These are phyloP conservation scores for Torymus tubicola DNA, from an alignment of 2,888 invertebrate species.

Conservation along the genomic window DNA sequence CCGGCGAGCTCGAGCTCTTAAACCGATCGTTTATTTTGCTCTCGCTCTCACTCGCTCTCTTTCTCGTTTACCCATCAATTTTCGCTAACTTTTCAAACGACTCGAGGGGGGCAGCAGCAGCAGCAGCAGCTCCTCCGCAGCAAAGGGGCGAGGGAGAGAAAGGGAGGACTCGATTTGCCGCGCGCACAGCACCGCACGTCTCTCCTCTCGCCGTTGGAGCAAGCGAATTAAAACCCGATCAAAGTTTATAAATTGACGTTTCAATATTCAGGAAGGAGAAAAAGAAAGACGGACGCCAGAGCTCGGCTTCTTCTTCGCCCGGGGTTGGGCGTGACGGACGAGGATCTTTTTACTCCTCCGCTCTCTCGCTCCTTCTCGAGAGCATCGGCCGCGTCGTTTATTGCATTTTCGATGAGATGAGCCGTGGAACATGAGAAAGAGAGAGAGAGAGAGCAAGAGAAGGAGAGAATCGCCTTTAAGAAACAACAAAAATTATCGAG, in stretches of 20 bases:
- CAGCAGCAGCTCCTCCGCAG: constrained; percentile 1
- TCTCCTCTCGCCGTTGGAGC: constrained; percentile 36
- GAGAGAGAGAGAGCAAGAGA: constrained; percentile 16
- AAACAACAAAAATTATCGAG: constrained; percentile 57
- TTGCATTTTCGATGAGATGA: constrained; percentile 62
- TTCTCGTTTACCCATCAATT: constrained; percentile 62
- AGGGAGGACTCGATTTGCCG: constrained; percentile 50
- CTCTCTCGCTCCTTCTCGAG: constrained; percentile 11
- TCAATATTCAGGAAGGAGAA: constrained; percentile 66
- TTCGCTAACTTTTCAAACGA: constrained; percentile 62
- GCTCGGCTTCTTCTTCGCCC: constrained; percentile 26
- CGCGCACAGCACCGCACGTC: constrained; percentile 9
- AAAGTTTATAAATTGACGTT: constrained; percentile 72
- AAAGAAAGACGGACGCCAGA: constrained; percentile 38
- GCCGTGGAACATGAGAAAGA: not conserved
- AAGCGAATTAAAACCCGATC: constrained; percentile 73
- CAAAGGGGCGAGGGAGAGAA: constrained; percentile 18
- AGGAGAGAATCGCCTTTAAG: constrained; percentile 41
- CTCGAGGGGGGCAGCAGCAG: constrained; percentile 9
- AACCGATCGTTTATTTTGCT: constrained; percentile 53
- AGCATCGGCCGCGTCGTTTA: constrained; percentile 60
- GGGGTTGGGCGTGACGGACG: constrained; percentile 57
- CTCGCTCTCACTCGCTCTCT: not conserved
- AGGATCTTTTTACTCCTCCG: constrained; percentile 54
- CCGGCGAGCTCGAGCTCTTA: constrained; percentile 33